Conservation (phyloP, 2,113 vertebrate genomes). For the Oreotrochilus melanogaster region DNA sequence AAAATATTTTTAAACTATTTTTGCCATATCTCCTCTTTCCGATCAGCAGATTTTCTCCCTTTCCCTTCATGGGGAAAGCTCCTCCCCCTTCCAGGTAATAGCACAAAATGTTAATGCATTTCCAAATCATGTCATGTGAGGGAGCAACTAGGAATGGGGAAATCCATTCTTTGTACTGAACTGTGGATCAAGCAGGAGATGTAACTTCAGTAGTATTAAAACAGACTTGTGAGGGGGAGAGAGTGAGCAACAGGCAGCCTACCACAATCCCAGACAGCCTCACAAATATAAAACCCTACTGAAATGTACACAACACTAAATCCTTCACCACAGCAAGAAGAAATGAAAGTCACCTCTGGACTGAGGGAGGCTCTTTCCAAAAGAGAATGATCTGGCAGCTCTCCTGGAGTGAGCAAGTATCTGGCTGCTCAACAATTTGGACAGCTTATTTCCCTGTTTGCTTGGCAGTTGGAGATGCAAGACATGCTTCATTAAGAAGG, state of each 20-base stretch:
- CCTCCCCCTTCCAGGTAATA: not conserved
- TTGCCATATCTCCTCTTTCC: not conserved
- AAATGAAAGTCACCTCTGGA: conserved; percentile 6
- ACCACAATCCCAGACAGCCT: not conserved
- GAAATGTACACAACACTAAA: not conserved
- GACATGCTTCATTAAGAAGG: conserved; percentile 23
- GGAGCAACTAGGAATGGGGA: not conserved
- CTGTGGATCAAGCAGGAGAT: not conserved
- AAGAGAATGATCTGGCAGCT: not conserved
- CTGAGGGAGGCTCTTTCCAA: not conserved
- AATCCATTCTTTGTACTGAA: not conserved
- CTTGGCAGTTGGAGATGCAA: conserved; percentile 15
- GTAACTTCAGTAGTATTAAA: not conserved
- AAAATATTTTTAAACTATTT: not conserved
- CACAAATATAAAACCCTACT: not conserved
- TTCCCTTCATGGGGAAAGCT: not conserved
- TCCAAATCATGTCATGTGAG: not conserved
- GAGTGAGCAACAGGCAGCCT: not conserved
- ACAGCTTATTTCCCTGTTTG: conserved; percentile 9
- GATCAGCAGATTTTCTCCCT: not conserved
- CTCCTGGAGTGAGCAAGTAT: conserved; percentile 14
- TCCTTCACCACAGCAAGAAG: not conserved
- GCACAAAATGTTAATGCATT: not conserved
- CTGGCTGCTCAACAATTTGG: conserved; percentile 10
- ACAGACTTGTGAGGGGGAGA: not conserved